These are phyloP conservation scores for Palythoa caribaeorum DNA, from an alignment of 92 coral and sea anemone species.

Conservation along the genomic window DNA sequence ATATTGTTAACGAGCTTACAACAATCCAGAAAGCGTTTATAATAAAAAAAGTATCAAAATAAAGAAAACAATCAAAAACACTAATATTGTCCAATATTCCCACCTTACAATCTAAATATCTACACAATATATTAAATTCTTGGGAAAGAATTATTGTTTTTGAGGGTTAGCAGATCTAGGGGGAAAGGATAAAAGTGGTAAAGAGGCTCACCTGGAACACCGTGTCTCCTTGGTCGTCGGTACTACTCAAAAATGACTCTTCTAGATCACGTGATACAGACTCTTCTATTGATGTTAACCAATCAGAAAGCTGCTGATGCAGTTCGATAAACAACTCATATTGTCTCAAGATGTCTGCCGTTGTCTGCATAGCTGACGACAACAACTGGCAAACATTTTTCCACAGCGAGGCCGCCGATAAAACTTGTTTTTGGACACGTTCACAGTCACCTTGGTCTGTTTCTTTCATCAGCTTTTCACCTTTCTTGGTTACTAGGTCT, in stretches of 20 bases:
- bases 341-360: constrained; percentile 76
- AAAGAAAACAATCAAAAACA: too few relatives aligned
- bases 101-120: too few relatives aligned
- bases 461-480: constrained; percentile 74
- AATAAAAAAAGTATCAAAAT: too few relatives aligned
- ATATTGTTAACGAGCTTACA: too few relatives aligned
- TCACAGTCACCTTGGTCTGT: constrained; percentile 92
- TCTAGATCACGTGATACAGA: constrained; percentile 94
- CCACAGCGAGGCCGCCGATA: constrained; percentile 89
- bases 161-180: neutral
- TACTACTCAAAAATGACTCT: constrained; percentile 91
- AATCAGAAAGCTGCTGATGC: constrained; percentile 73
- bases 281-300: constrained; percentile 87
- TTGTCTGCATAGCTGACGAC: constrained; percentile 76
- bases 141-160: too few relatives aligned
- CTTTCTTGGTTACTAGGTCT: constrained; percentile 82
- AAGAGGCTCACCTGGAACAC: constrained; percentile 81
- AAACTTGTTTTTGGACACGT: constrained; percentile 85
- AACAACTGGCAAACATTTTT: constrained; percentile 82
- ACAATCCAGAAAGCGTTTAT: too few relatives aligned
- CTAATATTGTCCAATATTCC: too few relatives aligned
- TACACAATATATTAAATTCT: too few relatives aligned
- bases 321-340: constrained; percentile 74
- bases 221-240: constrained; percentile 93
- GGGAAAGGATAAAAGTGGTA: neutral